These are phyloP conservation scores for Zaprionus inermis DNA, from an alignment of 1,140 invertebrate genomes.

Conservation along the genomic window DNA sequence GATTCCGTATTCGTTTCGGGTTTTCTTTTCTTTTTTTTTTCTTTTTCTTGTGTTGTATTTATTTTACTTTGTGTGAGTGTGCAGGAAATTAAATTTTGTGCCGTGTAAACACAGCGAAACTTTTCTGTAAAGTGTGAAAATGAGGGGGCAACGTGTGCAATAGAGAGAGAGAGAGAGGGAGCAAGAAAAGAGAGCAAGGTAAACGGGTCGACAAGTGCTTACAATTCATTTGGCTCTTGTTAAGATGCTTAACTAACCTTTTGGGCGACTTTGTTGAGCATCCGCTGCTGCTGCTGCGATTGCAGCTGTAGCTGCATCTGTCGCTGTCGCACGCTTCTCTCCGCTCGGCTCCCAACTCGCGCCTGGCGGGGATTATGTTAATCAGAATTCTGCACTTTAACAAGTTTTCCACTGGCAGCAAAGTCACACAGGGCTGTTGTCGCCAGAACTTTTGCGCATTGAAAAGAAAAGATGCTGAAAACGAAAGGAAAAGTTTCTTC, in stretches of 20 bases:
- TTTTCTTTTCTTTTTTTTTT: conserved; percentile 19
- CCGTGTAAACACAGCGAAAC: conserved; percentile 58
- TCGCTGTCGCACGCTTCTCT: conserved; percentile 61
- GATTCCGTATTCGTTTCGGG: conserved; percentile 31
- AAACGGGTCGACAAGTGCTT: conserved; percentile 61
- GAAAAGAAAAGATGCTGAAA: background rate
- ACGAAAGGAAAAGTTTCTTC: background rate
- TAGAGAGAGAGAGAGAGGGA: background rate
- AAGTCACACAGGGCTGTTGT: conserved; percentile 74
- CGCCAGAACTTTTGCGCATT: conserved; percentile 58
- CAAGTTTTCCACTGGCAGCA: conserved; percentile 58
- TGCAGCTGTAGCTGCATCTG: conserved; percentile 65
- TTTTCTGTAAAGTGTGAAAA: conserved; percentile 17
- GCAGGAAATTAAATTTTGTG: conserved; percentile 77
- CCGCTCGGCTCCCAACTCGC: background rate
- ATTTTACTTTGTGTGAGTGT: conserved; percentile 19
- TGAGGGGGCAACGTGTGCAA: background rate
- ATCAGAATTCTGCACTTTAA: conserved; percentile 79
- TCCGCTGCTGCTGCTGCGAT: conserved; percentile 60
- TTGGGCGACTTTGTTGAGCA: conserved; percentile 45
- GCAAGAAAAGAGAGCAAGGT: background rate
- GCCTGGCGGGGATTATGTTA: conserved; percentile 73
- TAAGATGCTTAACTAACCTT: conserved; percentile 80
- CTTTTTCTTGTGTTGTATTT: background rate
- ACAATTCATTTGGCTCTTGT: conserved; percentile 79